Evolutionary conservation across 2,888 invertebrate genomes (phyloP).

Genomic region (Lochmaea capreae): DNA sequence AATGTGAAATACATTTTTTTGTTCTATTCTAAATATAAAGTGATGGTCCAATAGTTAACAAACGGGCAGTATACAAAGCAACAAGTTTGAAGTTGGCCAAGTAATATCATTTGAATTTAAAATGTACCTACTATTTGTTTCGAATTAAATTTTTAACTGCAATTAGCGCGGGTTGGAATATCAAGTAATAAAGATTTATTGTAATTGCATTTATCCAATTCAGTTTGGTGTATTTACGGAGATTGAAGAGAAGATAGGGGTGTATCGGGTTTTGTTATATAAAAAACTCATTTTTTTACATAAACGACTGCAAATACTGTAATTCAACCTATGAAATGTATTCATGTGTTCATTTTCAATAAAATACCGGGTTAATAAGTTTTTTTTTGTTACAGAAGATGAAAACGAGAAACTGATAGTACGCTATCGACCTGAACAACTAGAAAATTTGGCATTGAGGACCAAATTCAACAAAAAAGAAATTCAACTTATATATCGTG

Average conservation of each 20-base stretch:
- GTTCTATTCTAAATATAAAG: not conserved
- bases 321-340: too few species aligned
- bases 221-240: not conserved
- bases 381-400: constrained; percentile 71
- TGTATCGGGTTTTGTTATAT: too few species aligned
- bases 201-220: not conserved
- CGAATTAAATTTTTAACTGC: not conserved
- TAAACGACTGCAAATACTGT: too few species aligned
- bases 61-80: not conserved
- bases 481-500: constrained; percentile 90
- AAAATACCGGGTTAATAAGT: not conserved
- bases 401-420: constrained; percentile 75
- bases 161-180: not conserved
- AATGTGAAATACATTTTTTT: not conserved
- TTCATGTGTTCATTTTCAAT: too few species aligned
- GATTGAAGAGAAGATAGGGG: not conserved
- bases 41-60: not conserved
- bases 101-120: not conserved
- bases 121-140: not conserved
- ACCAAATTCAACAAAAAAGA: constrained; percentile 86
- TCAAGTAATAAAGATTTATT: not conserved
- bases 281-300: too few species aligned
- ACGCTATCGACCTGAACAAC: constrained; percentile 84
- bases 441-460: constrained; percentile 79
- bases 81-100: not conserved